Evolutionary conservation across 92 coral and sea anemone genomes (phyloP), one percentile per base, ranked within the genome.

Genomic region (Paragorgia papillata): DNA sequence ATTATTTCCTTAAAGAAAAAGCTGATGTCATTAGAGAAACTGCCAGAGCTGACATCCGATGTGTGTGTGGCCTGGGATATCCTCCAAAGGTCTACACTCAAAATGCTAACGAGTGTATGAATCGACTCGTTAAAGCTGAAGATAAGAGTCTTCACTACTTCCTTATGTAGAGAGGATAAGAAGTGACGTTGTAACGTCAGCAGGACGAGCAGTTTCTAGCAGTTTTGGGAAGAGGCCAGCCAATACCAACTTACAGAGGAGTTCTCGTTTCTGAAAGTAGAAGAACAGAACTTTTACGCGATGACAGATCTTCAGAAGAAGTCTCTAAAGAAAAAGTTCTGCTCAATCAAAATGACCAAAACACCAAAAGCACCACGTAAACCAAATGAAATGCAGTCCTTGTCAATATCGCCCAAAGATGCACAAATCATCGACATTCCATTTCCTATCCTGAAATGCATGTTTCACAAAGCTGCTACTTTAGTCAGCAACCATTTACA

Each of bases 41-140:
- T 39, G 80, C 82, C 37, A 86, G 69, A 31, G 85, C 80, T 21
- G 91, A 87, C 65, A 79, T 87, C 19, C 82, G 85, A 20, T 79
- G 83, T 7, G 79, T 87, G 85, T 82, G 85, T 41, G 87, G 91
- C 21, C 87, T 79, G 15, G 88, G 88, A 32, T 87, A 76, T 31
- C 88, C 88, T 22, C 87, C 88, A 22, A 84, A 55, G 46, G 80
- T 69, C 30, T 82, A 86, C 55, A 49, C 75, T 74, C 60, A 85
- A 74, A 54, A 75, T 69, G 86, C 77, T 14, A 79, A 85, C 39
- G 82, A 82, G 26, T 66, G 74, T 21, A 75, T n/a, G n/a, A n/a
- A n/a, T n/a, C n/a, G n/a, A n/a, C n/a, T n/a, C n/a, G n/a, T n/a
- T n/a, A n/a, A n/a, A n/a, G n/a, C n/a, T n/a, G n/a, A n/a, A n/a